Conservation (phyloP, 1,140 invertebrate species). For the Pseudachorutes palmiensis region DNA sequence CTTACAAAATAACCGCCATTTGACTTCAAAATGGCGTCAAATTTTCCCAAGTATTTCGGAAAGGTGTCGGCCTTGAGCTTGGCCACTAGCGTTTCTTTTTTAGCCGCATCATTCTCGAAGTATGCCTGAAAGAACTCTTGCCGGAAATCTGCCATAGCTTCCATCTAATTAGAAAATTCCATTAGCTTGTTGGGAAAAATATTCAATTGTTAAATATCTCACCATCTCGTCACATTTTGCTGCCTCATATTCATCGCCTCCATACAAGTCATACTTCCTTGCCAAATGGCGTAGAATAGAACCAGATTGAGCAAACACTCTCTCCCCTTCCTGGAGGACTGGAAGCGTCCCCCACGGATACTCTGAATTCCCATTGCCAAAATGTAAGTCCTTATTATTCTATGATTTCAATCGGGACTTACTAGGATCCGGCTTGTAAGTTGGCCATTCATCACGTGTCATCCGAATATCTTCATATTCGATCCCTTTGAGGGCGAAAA, state of each 20-base stretch:
- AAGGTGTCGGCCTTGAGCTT: conserved; percentile 6
- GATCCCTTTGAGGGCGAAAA: conserved; percentile 49
- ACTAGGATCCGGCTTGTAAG: conserved; percentile 42
- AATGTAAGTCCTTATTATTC: too few relatives aligned
- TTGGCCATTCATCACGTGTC: conserved; percentile 42
- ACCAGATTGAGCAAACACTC: conserved; percentile 53
- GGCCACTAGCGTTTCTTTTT: conserved; percentile 4
- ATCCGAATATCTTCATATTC: conserved; percentile 46
- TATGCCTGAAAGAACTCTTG: not conserved
- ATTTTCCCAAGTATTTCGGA: conserved; percentile 10
- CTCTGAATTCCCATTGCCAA: too few relatives aligned
- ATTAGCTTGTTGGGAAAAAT: too few relatives aligned
- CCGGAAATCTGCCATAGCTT: not conserved
- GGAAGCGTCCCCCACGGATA: conserved; percentile 51
- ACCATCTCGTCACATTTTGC: conserved; percentile 54
- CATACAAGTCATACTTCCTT: conserved; percentile 51
- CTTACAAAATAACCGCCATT: not conserved
- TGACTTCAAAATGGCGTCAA: conserved; percentile 4
- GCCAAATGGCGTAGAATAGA: conserved; percentile 59
- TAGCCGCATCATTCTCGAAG: conserved; percentile 14
- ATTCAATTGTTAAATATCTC: too few relatives aligned
- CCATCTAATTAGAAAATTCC: too few relatives aligned
- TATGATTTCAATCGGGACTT: too few relatives aligned
- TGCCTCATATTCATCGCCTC: conserved; percentile 54
- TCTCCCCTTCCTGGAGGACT: conserved; percentile 57